Evolutionary conservation across 2,888 invertebrate genomes (phyloP).

Genomic region (Tyria jacobaeae): DNA sequence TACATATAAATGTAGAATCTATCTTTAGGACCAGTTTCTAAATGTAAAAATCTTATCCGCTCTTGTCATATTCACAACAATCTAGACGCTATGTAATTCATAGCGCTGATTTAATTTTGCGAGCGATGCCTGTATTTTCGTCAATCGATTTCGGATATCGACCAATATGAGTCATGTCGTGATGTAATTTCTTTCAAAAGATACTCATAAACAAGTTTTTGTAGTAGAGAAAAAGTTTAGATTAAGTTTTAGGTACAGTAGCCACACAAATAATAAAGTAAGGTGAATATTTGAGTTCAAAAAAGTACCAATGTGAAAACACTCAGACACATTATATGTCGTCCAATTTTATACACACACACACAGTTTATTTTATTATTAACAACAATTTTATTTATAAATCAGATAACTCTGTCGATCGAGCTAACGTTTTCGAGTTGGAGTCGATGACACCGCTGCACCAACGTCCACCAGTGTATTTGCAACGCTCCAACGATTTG

Average conservation of each 20-base stretch:
- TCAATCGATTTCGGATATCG: neutral
- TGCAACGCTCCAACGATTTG: conserved; percentile 70
- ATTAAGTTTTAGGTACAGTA: neutral
- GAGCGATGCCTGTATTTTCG: too few species aligned
- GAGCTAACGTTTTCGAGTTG: conserved; percentile 42
- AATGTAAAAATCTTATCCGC: conserved; percentile 6
- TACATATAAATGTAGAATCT: neutral
- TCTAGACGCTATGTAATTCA: conserved; percentile 16
- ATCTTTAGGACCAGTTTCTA: neutral
- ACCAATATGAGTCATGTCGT: neutral
- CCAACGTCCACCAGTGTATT: conserved; percentile 60
- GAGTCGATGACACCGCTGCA: conserved; percentile 69
- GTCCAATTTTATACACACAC: too few species aligned
- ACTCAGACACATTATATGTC: too few species aligned
- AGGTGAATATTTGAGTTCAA: too few species aligned
- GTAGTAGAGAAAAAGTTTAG: neutral
- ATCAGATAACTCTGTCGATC: conserved; percentile 28
- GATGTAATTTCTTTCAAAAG: neutral
- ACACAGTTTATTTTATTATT: too few species aligned
- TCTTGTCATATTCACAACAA: neutral
- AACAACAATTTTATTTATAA: conserved; percentile 30
- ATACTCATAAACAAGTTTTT: neutral
- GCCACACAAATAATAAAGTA: too few species aligned
- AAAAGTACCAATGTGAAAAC: too few species aligned
- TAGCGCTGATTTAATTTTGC: conserved; percentile 14